Base-by-base conservation (phyloP, 2,113 vertebrate species). In the Capra hircus region DNA sequence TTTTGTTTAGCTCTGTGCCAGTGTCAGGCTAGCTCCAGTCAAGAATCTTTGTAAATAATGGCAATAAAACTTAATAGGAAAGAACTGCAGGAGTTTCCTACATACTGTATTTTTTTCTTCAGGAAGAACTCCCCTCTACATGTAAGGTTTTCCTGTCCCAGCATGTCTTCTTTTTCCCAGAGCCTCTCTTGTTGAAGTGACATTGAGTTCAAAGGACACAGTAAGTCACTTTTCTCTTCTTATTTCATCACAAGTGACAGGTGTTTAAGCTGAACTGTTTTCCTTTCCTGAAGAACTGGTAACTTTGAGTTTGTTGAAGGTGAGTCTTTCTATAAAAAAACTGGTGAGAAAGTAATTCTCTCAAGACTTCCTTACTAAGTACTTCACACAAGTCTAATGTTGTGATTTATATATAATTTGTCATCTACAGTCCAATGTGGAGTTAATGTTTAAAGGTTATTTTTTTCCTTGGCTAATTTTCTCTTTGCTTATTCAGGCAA, bases 401-500 rank as follows among this genome's bases (percentile, higher is more conserved):
- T 96, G 59, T 96, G 94, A 92, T 7, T 97, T 96, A 48, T 25
- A 78, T 96, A 81, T 50, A 96, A 97, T 95, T 89, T 92, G 91
- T 98, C 74, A 96, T 98, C 74, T 92, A 91, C 95, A 88, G 15
- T 97, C 83, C 48, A 43, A 2, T 30, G 55, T 90, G 77, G 95
- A 98, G 97, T 94, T 92, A 93, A 91, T 96, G 33, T 96, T 97
- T 96, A 97, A 28, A 57, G 55, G 36, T 96, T 98, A 96, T 95
- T 94, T 89, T 88, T 98, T 98, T 96, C 88, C 96, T 97, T 85
- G 96, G 12, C 57, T 88, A 95, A 52, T 52, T 96, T 95, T 97
- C 80, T 50, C n/a, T 98, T 98, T 98, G 92, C 50, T 98, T 92
- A 95, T 96, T 97, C 94, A 97, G 96, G 95, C 33, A 96, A 95